A percentile compares a stretch with the other conserved stretches of the same genome.
These are phyloP conservation scores for Brienomyrus brachyistius DNA, from an alignment of 2,113 vertebrate genomes.

Conservation along the genomic window DNA sequence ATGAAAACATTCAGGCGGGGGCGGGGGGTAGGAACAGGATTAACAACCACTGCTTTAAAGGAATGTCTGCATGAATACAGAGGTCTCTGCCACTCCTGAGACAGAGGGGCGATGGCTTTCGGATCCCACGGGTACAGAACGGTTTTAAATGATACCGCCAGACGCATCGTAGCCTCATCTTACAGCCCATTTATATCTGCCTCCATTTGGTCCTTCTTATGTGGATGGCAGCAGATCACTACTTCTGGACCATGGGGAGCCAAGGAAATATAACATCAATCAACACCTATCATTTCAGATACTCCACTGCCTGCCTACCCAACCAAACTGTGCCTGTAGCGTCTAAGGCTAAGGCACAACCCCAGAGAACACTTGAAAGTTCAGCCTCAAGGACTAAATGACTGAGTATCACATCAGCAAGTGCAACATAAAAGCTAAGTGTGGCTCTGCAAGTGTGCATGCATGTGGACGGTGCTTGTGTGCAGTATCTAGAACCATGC, in stretches of 20 bases:
- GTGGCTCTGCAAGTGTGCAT: conserved; percentile 18
- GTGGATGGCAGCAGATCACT: conserved; percentile 20
- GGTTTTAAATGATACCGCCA: not conserved
- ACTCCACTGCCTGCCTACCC: conserved; percentile 44
- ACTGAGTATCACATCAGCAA: conserved; percentile 49
- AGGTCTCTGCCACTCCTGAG: not conserved
- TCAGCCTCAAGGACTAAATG: conserved; percentile 57
- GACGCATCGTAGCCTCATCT: not conserved
- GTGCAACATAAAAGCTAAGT: conserved; percentile 30
- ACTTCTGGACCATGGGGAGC: conserved; percentile 28
- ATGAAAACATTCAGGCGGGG: too few relatives aligned
- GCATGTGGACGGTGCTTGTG: not conserved
- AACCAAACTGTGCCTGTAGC: not conserved
- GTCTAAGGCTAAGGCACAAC: not conserved
- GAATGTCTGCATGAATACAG: not conserved
- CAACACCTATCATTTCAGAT: conserved; percentile 52
- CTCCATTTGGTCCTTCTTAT: conserved; percentile 10
- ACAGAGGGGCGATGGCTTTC: not conserved
- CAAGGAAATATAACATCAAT: conserved; percentile 58
- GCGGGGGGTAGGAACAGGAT: too few relatives aligned
- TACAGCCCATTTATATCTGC: conserved; percentile 24
- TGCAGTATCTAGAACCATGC: not conserved
- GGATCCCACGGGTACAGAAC: not conserved
- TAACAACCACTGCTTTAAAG: not conserved
- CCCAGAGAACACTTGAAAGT: conserved; percentile 39